Conservation (phyloP, 2,888 invertebrate genomes). For the Eretmocerus hayati region DNA sequence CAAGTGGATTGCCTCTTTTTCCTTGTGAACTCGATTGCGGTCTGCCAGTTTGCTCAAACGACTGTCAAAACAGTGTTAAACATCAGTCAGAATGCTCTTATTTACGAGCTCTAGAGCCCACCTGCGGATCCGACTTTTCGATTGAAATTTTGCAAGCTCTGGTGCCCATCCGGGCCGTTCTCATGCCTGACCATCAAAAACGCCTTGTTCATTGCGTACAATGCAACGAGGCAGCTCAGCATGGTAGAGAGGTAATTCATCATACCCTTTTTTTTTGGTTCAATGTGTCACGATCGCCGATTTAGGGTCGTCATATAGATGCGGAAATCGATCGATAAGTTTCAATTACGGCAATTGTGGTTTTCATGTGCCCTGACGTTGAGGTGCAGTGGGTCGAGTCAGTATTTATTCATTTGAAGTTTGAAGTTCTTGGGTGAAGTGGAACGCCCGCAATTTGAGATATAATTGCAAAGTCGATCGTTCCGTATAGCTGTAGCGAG, state of each 20-base stretch:
- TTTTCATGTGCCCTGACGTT: too few species aligned
- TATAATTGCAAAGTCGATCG: too few species aligned
- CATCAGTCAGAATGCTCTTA: constrained; percentile 62
- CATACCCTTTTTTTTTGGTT: too few species aligned
- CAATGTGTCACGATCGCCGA: too few species aligned
- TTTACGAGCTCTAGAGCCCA: constrained; percentile 54
- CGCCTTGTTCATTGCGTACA: constrained; percentile 51
- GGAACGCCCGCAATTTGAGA: too few species aligned
- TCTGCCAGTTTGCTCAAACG: constrained; percentile 61
- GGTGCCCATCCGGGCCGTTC: constrained; percentile 47
- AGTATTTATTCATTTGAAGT: too few species aligned
- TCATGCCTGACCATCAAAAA: constrained; percentile 47
- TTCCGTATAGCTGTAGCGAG: too few species aligned
- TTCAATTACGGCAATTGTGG: too few species aligned
- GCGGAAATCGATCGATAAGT: too few species aligned
- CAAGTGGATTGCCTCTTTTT: constrained; percentile 40
- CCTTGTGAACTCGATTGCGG: constrained; percentile 61
- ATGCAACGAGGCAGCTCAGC: constrained; percentile 46
- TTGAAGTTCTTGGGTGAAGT: too few species aligned
- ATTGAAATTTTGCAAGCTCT: constrained; percentile 43
- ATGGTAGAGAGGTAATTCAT: constrained; percentile 12
- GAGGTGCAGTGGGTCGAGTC: too few species aligned
- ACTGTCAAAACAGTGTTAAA: constrained; percentile 54
- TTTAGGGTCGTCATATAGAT: too few species aligned
- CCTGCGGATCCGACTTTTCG: constrained; percentile 40